phyloP scores from a whole-genome alignment of 2,113 vertebrate species.

The Anas platyrhynchos region DNA sequence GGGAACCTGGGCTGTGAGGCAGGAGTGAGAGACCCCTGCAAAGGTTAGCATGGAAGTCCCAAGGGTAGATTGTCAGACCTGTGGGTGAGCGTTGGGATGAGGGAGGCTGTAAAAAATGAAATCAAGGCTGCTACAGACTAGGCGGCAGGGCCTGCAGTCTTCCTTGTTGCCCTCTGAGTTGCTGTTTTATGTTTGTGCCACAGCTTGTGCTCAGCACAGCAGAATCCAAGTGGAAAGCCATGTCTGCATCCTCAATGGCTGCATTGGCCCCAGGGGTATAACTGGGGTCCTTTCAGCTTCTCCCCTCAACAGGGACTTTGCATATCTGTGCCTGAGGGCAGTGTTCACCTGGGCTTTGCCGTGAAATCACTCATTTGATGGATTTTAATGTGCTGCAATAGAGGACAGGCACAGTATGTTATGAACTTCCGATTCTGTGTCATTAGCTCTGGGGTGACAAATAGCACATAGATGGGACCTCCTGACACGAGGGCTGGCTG shows the following conservation, averaged over 20 bases:
- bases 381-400: neutral
- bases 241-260: rapidly evolving
- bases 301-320: rapidly evolving
- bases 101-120: neutral
- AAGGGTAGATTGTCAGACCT: neutral
- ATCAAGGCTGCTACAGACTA: neutral
- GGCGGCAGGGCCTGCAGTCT: neutral
- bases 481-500: rapidly evolving
- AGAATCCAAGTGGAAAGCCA: neutral
- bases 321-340: rapidly evolving
- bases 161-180: too few relatives aligned
- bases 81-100: rapidly evolving
- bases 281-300: neutral
- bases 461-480: neutral
- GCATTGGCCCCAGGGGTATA: neutral
- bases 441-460: neutral
- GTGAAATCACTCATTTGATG: neutral
- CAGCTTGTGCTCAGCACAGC: neutral
- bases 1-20: neutral
- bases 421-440: neutral
- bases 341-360: neutral
- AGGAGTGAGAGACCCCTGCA: neutral
- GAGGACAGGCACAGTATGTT: neutral
- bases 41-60: rapidly evolving
- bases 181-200: neutral